Conservation (phyloP, 1,140 invertebrate species). For the Aphidius ervi region DNA sequence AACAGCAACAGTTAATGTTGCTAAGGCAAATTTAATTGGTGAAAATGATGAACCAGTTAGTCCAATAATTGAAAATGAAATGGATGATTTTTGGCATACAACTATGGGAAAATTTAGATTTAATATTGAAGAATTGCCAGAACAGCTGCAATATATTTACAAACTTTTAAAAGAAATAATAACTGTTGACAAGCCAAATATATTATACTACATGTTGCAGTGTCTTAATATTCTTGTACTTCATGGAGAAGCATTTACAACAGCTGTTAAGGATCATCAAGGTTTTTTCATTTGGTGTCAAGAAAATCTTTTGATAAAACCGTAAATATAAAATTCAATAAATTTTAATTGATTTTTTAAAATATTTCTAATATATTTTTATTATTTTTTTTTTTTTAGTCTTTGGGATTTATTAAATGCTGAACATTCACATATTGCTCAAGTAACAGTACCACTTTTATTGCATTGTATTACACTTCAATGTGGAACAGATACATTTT, state of each 20-base stretch:
- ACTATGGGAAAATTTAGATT: conserved; percentile 90
- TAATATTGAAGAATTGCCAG: conserved; percentile 83
- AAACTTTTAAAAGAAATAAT: conserved; percentile 83
- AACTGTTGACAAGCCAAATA: conserved; percentile 82
- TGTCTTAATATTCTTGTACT: conserved; percentile 89
- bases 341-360: not conserved
- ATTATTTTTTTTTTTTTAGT: conserved; percentile 54
- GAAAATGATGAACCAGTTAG: conserved; percentile 66
- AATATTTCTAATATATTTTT: not conserved
- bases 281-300: conserved; percentile 98
- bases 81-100: conserved; percentile 84
- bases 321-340: conserved; percentile 59
- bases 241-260: conserved; percentile 88
- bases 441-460: conserved; percentile 83
- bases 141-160: conserved; percentile 89
- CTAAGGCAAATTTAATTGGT: conserved; percentile 64
- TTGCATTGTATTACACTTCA: conserved; percentile 92
- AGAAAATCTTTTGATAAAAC: conserved; percentile 91
- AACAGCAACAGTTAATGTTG: conserved; percentile 62
- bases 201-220: conserved; percentile 88
- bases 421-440: conserved; percentile 88
- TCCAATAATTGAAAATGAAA: conserved; percentile 64
- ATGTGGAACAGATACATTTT: conserved; percentile 90
- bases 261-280: conserved; percentile 82
- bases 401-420: conserved; percentile 91